Evolutionary conservation across 2,888 invertebrate genomes (phyloP), one percentile per base, ranked within the genome.

Genomic region (Seira sanloemensis): DNA sequence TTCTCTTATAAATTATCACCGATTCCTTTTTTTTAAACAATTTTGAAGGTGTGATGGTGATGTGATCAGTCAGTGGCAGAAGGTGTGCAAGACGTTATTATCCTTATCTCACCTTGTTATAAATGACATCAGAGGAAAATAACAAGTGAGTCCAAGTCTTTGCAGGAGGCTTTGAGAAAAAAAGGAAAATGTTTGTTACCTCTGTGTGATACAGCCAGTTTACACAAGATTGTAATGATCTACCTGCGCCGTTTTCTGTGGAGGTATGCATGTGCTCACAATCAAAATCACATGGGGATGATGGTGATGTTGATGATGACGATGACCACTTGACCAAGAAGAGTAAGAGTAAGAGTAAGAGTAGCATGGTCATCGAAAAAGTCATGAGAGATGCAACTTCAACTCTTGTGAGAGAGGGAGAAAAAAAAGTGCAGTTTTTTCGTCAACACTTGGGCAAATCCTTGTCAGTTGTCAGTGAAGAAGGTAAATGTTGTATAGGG

Each of bases 51-150:
- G 24, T 65, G 23, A 25, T 76, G 68, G 26, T 77, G 68, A 68
- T 76, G 76, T 77, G 77, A 77, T 68, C 58, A 69, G 27, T 73
- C 18, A 25, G 27, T 78, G 78, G 69, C 81, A 76, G 74, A 82
- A 82, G 82, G 82, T 82, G 82, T 78, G 78, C 77, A 83, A 73
- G 68, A 9, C 77, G 83, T 73, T 83, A 66, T 83, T 83, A 72
- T 77, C 67, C 9, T 77, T 82, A 81, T 76, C 81, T 65, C 27
- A 18, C 50, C 72, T 72, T 66, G 72, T 78, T 72, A 50, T 66
- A 46, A 50, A 37, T 46, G 37, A 37, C 37, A 37, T 37, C 37
- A 58, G 58, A 9, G 18, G 58, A 58, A 58, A 58, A 58, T n/a
- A 58, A 58, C 58, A 58, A 58, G 58, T 58, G n/a, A 58, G 7